A percentile compares a stretch with the other conserved stretches of the same genome.
phyloP scores from a whole-genome alignment of 2,888 invertebrate genomes.

The Eristalis intricaria region DNA sequence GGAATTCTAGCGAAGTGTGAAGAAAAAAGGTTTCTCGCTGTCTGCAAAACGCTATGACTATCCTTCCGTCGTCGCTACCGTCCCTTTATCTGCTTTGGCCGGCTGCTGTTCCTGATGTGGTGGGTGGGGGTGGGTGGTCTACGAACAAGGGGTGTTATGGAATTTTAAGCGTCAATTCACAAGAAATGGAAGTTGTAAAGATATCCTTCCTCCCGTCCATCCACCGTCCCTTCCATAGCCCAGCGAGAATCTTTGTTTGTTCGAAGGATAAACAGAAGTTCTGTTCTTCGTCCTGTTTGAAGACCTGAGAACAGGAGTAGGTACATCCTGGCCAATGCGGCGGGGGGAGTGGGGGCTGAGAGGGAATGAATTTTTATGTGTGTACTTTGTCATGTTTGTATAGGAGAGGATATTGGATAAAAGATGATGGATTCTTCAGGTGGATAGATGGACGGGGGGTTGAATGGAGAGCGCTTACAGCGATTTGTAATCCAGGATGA shows the following conservation, averaged over 20 bases:
- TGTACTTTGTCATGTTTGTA: constrained; percentile 18
- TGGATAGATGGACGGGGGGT: not conserved
- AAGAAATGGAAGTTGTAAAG: constrained; percentile 54
- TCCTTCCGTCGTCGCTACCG: not conserved
- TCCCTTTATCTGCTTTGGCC: not conserved
- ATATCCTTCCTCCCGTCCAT: not conserved
- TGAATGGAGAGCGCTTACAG: constrained; percentile 2
- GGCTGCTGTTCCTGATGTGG: not conserved
- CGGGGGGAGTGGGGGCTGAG: not conserved
- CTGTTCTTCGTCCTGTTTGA: constrained; percentile 11
- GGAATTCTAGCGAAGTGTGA: constrained; percentile 42
- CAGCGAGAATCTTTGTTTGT: constrained; percentile 25
- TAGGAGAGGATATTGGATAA: constrained; percentile 34
- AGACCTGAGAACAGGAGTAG: not conserved
- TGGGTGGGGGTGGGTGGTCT: too few relatives aligned
- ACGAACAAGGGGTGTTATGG: constrained; percentile 41
- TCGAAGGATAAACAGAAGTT: constrained; percentile 26
- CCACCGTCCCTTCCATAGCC: not conserved
- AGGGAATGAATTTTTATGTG: not conserved
- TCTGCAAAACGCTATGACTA: constrained; percentile 3
- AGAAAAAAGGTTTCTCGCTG: constrained; percentile 19
- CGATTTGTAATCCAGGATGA: constrained; percentile 37
- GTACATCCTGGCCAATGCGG: not conserved
- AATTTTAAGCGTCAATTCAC: constrained; percentile 62
- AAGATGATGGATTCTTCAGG: constrained; percentile 50